Evolutionary conservation across 2,888 invertebrate genomes (phyloP).

Genomic region (Yponomeuta malinellus): DNA sequence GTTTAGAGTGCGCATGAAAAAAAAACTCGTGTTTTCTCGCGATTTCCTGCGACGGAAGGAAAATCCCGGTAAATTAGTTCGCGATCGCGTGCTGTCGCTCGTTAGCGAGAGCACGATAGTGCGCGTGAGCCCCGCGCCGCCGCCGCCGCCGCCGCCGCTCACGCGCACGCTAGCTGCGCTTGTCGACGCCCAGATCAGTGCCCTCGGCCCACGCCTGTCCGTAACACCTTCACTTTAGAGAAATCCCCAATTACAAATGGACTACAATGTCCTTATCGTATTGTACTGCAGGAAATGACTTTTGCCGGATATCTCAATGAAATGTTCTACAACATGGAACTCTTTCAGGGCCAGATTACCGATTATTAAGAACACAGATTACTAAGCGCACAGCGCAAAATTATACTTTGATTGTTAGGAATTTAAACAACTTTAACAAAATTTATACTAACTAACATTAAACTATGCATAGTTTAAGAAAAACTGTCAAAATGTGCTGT

Average conservation of each 20-base stretch:
- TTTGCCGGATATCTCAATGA: not conserved
- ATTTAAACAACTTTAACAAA: too few species aligned
- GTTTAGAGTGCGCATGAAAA: constrained; percentile 59
- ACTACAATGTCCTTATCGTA: constrained; percentile 4
- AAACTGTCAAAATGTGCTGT: too few species aligned
- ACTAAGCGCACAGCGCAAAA: too few species aligned
- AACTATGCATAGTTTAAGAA: too few species aligned
- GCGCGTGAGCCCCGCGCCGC: constrained; percentile 22
- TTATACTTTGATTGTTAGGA: too few species aligned
- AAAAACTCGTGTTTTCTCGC: constrained; percentile 66
- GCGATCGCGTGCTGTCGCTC: constrained; percentile 60
- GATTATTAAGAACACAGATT: too few species aligned
- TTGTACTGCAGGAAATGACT: not conserved
- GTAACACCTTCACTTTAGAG: constrained; percentile 14
- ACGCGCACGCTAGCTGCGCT: constrained; percentile 35
- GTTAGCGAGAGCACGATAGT: constrained; percentile 42
- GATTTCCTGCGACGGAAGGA: constrained; percentile 72
- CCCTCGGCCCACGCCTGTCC: constrained; percentile 29
- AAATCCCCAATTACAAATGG: constrained; percentile 14
- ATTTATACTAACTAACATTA: too few species aligned
- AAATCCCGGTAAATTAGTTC: constrained; percentile 62
- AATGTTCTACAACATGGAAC: not conserved
- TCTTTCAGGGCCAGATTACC: too few species aligned
- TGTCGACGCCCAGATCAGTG: constrained; percentile 25
- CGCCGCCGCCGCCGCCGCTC: constrained; percentile 22